These are phyloP conservation scores for Oncorhynchus tshawytscha DNA, from an alignment of 2,113 vertebrate genomes.

Conservation along the genomic window DNA sequence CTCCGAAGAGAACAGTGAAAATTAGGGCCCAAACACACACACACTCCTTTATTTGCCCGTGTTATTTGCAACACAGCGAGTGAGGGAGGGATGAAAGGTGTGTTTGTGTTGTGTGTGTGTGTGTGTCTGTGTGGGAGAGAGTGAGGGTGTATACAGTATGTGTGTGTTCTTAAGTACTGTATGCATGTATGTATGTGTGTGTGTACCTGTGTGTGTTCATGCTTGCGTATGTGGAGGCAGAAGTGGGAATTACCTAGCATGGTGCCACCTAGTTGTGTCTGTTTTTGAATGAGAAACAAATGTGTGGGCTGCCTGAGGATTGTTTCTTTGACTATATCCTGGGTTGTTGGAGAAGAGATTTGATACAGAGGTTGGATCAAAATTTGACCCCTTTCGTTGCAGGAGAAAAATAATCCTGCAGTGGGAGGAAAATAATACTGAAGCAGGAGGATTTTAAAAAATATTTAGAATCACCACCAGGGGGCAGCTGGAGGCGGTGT, in stretches of 20 bases:
- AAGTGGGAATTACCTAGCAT: background rate
- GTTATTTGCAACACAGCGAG: background rate
- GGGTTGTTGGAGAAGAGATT: too few species aligned
- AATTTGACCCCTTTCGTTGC: too few species aligned
- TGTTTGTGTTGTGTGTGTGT: too few species aligned
- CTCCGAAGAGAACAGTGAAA: constrained; percentile 58
- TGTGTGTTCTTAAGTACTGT: background rate
- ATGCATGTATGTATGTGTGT: background rate
- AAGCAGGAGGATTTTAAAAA: too few species aligned
- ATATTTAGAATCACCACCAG: too few species aligned
- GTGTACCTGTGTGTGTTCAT: background rate
- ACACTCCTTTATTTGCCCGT: background rate
- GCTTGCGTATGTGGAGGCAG: background rate
- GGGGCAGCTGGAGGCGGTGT: too few species aligned
- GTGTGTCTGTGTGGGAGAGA: background rate
- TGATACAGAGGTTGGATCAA: too few species aligned
- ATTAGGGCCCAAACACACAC: constrained; percentile 62
- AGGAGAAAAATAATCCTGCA: too few species aligned
- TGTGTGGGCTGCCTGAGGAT: constrained; percentile 26
- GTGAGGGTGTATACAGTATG: background rate
- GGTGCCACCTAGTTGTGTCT: background rate
- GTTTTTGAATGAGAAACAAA: constrained; percentile 10
- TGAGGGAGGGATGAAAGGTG: background rate
- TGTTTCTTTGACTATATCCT: too few species aligned
- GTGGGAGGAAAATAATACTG: too few species aligned